A percentile compares a stretch with the other conserved stretches of the same genome.
phyloP scores from a whole-genome alignment of 92 coral and sea anemone genomes.

The Zoanthus solanderi region DNA sequence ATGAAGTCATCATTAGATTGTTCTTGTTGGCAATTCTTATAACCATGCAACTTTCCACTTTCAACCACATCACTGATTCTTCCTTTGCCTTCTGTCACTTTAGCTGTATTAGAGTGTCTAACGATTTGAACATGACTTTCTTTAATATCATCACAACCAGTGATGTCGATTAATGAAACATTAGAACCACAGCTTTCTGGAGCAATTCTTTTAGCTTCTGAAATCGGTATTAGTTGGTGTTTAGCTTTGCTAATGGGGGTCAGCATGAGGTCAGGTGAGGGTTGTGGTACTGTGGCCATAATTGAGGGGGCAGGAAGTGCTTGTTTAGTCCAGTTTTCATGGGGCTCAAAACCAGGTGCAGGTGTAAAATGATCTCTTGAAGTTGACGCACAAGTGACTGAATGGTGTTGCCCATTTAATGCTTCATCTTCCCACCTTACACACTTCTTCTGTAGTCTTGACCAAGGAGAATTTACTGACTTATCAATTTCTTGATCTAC shows the following conservation, averaged over 20 bases:
- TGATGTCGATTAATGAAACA: slow-evolving; percentile 8
- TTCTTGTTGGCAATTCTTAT: not conserved
- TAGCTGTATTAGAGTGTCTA: slow-evolving; percentile 13
- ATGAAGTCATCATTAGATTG: slow-evolving; percentile 45
- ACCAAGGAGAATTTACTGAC: slow-evolving; percentile 8
- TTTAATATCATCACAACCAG: slow-evolving; percentile 16
- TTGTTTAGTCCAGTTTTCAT: slow-evolving; percentile 5
- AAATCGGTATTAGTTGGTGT: slow-evolving; percentile 64
- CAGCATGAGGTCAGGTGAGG: slow-evolving; percentile 80
- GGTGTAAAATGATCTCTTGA: slow-evolving; percentile 16
- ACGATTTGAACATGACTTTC: slow-evolving; percentile 18
- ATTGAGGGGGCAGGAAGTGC: slow-evolving; percentile 70
- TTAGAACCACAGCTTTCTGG: slow-evolving; percentile 3
- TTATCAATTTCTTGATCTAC: not conserved
- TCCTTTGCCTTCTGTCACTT: not conserved
- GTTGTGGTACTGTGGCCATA: slow-evolving; percentile 73
- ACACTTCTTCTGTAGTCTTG: slow-evolving; percentile 31
- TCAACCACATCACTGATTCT: not conserved
- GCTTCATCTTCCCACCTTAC: slow-evolving; percentile 66
- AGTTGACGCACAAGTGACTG: slow-evolving; percentile 2
- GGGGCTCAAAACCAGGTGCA: slow-evolving; percentile 10
- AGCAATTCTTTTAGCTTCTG: slow-evolving; percentile 39
- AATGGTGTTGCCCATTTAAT: not conserved
- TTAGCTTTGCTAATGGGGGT: slow-evolving; percentile 69
- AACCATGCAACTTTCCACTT: slow-evolving; percentile 13